Evolutionary conservation across 2,888 invertebrate genomes (phyloP), one percentile per base, ranked within the genome.

Genomic region (Melanchra persicariae): DNA sequence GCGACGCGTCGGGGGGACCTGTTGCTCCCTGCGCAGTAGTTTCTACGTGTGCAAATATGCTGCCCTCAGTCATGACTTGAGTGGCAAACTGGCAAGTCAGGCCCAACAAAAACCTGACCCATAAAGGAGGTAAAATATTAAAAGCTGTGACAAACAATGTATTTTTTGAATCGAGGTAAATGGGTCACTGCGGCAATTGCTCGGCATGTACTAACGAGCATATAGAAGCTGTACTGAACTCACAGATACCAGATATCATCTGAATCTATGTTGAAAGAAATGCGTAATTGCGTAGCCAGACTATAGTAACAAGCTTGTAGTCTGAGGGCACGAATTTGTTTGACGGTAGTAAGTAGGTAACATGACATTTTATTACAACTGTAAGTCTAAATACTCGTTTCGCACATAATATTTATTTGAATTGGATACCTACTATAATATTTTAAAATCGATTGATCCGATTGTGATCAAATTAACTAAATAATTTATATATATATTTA

Each of bases 1-100:
- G 77, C 70, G 78, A 67, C 59, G 54, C 49, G 71, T 19, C 66
- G 65, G 58, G 66, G 71, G 62, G 81, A 74, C 81, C 59, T 77
- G 80, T 77, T 74, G 70, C 73, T 73, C 59, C 66, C 62, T 22
- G 57, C 61, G 63, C 49, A 47, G 26, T 70, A 47, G 51, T 69
- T 43, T 19, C 49, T 74, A 61, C 40, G 8, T 62, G 57, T 66
- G 61, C 47, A 15, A 26, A 60, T 61, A n/a, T 43, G 51, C 24
- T 52, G n/a, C 40, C 68, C 34, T 43, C 74, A 57, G 52, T 15
- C 17, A 51, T 45, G 47, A 54, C 12, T 24, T 51, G 47, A 52
- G 47, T n/a, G 51, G 30, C 34, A 47, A 9, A 52, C 43, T n/a
- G 51, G 30, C 34, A 47, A 9, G 40, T 24, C 61, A 51, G 55